These are phyloP conservation scores for Mizuhopecten yessoensis DNA, from an alignment of 1,140 invertebrate species.

Conservation along the genomic window DNA sequence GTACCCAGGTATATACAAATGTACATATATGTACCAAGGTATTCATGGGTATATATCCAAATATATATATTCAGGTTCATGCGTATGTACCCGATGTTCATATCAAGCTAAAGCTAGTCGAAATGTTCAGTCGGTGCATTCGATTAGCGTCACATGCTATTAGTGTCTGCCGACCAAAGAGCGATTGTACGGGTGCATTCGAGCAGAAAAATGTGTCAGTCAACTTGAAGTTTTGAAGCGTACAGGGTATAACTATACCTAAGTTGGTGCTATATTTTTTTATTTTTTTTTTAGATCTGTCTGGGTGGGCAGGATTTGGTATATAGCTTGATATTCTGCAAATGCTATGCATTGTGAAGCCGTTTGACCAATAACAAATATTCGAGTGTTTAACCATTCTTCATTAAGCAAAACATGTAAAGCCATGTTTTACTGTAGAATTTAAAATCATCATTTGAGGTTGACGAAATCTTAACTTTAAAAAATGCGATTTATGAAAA, in stretches of 20 bases:
- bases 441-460: no score
- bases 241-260: background rate
- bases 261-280: background rate
- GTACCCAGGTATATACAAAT: no score
- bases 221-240: conserved; percentile 1
- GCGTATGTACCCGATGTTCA: background rate
- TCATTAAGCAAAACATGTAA: no score
- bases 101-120: background rate
- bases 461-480: no score
- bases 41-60: no score
- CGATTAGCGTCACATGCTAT: background rate
- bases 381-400: no score
- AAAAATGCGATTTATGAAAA: no score
- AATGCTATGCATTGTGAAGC: no score
- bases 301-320: conserved; percentile 16
- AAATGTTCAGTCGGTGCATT: background rate
- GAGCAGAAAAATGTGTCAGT: background rate
- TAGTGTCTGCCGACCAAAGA: background rate
- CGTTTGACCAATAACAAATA: no score
- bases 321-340: background rate
- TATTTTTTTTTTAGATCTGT: background rate
- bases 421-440: no score
- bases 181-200: background rate
- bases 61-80: no score
- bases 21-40: no score